Evolutionary conservation across 2,113 vertebrate species (phyloP), one percentile per base, ranked within the genome.

Genomic region (Fulmarus glacialis): DNA sequence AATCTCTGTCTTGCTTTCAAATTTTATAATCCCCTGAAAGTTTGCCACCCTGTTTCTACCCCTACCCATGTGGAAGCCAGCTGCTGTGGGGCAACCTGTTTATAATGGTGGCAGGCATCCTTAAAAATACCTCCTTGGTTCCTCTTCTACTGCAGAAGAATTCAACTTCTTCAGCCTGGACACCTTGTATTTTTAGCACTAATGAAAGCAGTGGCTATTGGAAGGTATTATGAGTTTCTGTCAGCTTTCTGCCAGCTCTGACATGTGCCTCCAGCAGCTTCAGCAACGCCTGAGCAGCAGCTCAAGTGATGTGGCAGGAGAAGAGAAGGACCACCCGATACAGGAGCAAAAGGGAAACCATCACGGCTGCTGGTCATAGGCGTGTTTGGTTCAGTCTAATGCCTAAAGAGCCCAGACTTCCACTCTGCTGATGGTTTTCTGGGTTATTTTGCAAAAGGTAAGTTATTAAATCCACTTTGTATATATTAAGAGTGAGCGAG

Each of bases 331-430:
- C 81, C 56, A 82, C 29, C 13, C 1, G 0, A 42, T 3, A 40
- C 2, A 30, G 45, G 6, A 62, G 20, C 34, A 78, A 14, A 18
- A 60, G 12, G 29, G 14, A 89, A 91, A 27, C 15, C 9, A 27
- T 12, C 34, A 32, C 0, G 0, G 20, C 4, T 60, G 36, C 26
- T 56, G 23, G 42, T 23, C 22, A 38, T 6, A 11, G n/a, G 4
- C 0, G 0, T 20, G 32, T 32, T 56, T 47, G 20, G 15, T 5
- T 89, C 91, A 67, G 26, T 5, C 13, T 17, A 36, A 62, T 4
- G 1, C 53, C 36, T 67, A 8, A 74, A 74, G 9, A 12, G 1
- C 27, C 52, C 55, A 74, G 23, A 59, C 5, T 36, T 68, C 4
- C 30, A 43, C 27, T 47, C 22, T 64, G 34, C 26, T 86, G 18